phyloP scores from a whole-genome alignment of 35 echinoderm and acorn worm species.

The Acanthaster planci region DNA sequence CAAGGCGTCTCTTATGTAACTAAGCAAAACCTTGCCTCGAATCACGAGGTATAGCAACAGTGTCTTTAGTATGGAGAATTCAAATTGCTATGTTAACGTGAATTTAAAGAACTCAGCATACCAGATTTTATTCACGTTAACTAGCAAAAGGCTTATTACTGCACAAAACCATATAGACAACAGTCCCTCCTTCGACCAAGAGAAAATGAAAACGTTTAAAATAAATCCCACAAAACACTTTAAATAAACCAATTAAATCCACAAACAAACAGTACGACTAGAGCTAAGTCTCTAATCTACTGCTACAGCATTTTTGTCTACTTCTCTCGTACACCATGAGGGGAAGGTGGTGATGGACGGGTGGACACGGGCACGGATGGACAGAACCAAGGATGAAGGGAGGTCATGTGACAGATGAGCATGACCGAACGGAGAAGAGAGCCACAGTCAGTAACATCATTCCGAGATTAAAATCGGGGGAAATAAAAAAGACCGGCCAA shows the following conservation, averaged over 20 bases:
- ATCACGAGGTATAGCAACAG: too few relatives aligned
- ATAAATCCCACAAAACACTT: too few relatives aligned
- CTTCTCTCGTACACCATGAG: conserved; percentile 22
- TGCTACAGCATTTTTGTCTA: neutral
- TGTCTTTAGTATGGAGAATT: too few relatives aligned
- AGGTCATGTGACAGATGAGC: conserved; percentile 14
- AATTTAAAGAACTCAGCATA: too few relatives aligned
- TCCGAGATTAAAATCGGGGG: neutral
- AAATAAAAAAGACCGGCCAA: conserved; percentile 18
- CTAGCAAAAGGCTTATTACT: too few relatives aligned
- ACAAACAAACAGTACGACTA: neutral
- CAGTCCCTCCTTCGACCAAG: too few relatives aligned
- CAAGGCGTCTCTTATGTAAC: too few relatives aligned
- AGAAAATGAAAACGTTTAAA: too few relatives aligned
- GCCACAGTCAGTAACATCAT: neutral
- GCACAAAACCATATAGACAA: too few relatives aligned
- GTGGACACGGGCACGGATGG: conserved; percentile 7
- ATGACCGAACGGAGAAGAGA: neutral
- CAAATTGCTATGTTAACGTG: too few relatives aligned
- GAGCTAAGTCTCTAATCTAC: neutral
- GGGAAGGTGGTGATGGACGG: neutral
- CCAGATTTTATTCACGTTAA: too few relatives aligned
- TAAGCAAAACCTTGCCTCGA: too few relatives aligned
- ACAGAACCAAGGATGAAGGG: neutral
- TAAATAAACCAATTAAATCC: neutral